Percentiles rank a stretch among this genome's conserved stretches.
Evolutionary conservation across 2,888 invertebrate genomes (phyloP).

Genomic region (Drosophila suboccidentalis): DNA sequence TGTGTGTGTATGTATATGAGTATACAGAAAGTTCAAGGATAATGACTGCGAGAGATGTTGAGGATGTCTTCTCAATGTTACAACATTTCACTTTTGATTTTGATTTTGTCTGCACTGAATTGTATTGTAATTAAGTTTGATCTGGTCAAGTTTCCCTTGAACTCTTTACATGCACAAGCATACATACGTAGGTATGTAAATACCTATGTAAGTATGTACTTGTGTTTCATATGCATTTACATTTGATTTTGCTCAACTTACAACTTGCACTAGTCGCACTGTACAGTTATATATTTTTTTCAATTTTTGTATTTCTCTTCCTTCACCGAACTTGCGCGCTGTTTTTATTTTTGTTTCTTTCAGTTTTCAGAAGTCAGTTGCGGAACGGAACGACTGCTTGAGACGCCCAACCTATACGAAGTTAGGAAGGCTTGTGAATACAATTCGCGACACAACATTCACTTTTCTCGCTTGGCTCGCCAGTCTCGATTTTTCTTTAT

Average conservation of each 20-base stretch:
- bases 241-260: slow-evolving; percentile 59
- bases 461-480: slow-evolving; percentile 78
- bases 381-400: slow-evolving; percentile 63
- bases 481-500: slow-evolving; percentile 81
- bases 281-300: slow-evolving; percentile 61
- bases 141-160: slow-evolving; percentile 15
- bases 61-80: slow-evolving; percentile 40
- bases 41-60: slow-evolving; percentile 30
- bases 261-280: slow-evolving; percentile 62
- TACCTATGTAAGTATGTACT: neutral
- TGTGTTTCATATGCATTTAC: slow-evolving; percentile 8
- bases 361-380: slow-evolving; percentile 26
- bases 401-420: slow-evolving; percentile 81
- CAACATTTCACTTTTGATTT: slow-evolving; percentile 40
- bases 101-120: slow-evolving; percentile 13
- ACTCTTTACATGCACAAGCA: slow-evolving; percentile 17
- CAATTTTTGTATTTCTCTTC: slow-evolving; percentile 37
- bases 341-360: slow-evolving; percentile 24
- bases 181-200: neutral
- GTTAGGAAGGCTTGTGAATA: slow-evolving; percentile 83
- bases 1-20: slow-evolving; percentile 24
- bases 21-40: slow-evolving; percentile 58
- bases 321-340: slow-evolving; percentile 44
- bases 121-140: slow-evolving; percentile 14
- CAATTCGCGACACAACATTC: slow-evolving; percentile 75